Evolutionary conservation across 2,797 vertebrate species (phyloP), one percentile per base, ranked within the genome.

Genomic region (Girardinus metallicus): DNA sequence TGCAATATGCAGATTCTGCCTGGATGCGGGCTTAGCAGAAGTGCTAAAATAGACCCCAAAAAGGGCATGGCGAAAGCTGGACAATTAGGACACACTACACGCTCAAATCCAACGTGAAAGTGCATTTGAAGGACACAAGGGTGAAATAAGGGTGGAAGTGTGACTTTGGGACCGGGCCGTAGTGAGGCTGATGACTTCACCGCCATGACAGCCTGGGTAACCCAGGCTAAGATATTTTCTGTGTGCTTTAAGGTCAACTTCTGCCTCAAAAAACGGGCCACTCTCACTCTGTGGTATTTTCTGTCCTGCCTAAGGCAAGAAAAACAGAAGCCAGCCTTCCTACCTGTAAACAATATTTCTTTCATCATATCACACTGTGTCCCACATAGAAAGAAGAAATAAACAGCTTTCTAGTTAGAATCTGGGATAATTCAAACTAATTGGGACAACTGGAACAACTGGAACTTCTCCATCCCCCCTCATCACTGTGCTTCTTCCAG

Each of bases 341-440:
- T 86, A 85, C 84, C 84, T 86, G 80, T 88, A 84, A 89, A 92
- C 87, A 92, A 76, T 62, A 44, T 76, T 62, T 73, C 75, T 87
- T 60, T 86, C 39, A 73, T 75, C 55, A 74, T 71, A 82, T 79
- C 49, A 77, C 74, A 78, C 55, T 43, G 43, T 86, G 85, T 77
- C 85, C 88, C 83, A 87, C 78, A 83, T 79, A 3, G 18, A 44
- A 75, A 84, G 53, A 83, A 82, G 86, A 91, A 85, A 83, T 83
- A 80, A 78, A 47, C 77, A 34, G 23, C 8, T 46, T 51, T 10
- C 10, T 68, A 12, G 44, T 72, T 80, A 78, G 16, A 82, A 79
- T 83, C 26, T 5, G 49, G 43, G 34, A 31, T 76, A 41, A 36
- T 79, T 23, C 62, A 78, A 72, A 79, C 60, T 26, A 80, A 80